phyloP scores from a whole-genome alignment of 1,140 invertebrate genomes.

The Contarinia nasturtii region DNA sequence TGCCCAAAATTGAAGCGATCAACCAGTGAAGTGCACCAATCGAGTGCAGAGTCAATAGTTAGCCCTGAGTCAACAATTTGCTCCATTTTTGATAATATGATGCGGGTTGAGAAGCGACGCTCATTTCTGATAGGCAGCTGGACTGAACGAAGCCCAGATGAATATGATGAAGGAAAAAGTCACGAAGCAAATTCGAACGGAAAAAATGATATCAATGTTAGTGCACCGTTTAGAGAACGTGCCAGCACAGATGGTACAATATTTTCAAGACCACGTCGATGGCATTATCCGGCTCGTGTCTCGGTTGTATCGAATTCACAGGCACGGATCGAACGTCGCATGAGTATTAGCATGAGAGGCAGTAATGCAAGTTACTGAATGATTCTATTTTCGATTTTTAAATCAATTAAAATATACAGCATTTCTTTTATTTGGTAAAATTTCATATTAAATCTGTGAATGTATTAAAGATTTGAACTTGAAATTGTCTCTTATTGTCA shows the following conservation, averaged over 20 bases:
- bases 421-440: too few species aligned
- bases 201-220: slow-evolving; percentile 5
- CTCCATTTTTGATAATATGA: slow-evolving; percentile 13
- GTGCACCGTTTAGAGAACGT: slow-evolving; percentile 32
- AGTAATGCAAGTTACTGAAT: slow-evolving; percentile 27
- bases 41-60: slow-evolving; percentile 10
- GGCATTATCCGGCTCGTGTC: slow-evolving; percentile 28
- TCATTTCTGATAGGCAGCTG: slow-evolving; percentile 22
- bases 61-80: slow-evolving; percentile 16
- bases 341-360: slow-evolving; percentile 34
- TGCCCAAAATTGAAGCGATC: slow-evolving; percentile 36
- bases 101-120: slow-evolving; percentile 9
- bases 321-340: slow-evolving; percentile 27
- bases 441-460: too few species aligned
- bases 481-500: too few species aligned
- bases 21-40: slow-evolving; percentile 29
- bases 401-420: background rate
- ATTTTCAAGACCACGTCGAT: slow-evolving; percentile 26
- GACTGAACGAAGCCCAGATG: slow-evolving; percentile 23
- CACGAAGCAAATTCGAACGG: slow-evolving; percentile 10
- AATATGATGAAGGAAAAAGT: slow-evolving; percentile 14
- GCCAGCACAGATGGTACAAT: slow-evolving; percentile 40
- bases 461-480: too few species aligned
- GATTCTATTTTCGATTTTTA: slow-evolving; percentile 3
- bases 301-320: slow-evolving; percentile 19